Conservation (phyloP, 2,797 vertebrate genomes). For the Austrolebias charrua region DNA sequence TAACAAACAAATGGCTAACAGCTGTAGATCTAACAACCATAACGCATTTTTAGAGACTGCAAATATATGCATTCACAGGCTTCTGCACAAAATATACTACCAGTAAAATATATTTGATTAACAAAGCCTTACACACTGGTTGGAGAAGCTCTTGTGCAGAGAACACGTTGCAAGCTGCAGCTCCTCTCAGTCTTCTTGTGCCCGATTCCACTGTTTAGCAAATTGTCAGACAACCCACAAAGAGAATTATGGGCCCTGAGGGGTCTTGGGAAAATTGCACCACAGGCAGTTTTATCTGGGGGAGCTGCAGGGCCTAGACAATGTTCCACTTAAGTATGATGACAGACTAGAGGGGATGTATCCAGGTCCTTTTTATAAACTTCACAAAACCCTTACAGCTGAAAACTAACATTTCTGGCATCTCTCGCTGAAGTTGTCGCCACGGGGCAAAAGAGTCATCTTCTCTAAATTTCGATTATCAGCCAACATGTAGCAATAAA, state of each 20-base stretch:
- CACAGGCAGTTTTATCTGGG: conserved; percentile 77
- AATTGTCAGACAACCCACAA: conserved; percentile 79
- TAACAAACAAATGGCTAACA: conserved; percentile 34
- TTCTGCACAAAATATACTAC: conserved; percentile 7
- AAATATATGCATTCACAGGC: conserved; percentile 13
- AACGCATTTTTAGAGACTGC: background rate
- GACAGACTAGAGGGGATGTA: conserved; percentile 75
- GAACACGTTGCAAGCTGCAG: conserved; percentile 36
- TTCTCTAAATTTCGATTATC: conserved; percentile 52
- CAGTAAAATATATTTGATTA: conserved; percentile 20
- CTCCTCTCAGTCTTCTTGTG: conserved; percentile 58
- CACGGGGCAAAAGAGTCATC: conserved; percentile 55
- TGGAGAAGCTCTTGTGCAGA: conserved; percentile 41
- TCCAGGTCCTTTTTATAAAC: conserved; percentile 59
- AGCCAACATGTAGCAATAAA: conserved; percentile 36
- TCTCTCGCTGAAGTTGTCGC: conserved; percentile 52
- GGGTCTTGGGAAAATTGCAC: conserved; percentile 77
- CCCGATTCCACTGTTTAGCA: conserved; percentile 73
- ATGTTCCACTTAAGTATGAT: conserved; percentile 73
- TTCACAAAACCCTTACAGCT: conserved; percentile 68
- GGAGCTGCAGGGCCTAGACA: conserved; percentile 72
- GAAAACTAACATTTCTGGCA: conserved; percentile 62
- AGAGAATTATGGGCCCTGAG: conserved; percentile 79
- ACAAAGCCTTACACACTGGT: conserved; percentile 37
- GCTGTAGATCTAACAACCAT: background rate